phyloP scores from a whole-genome alignment of 2,797 vertebrate genomes.

The Chelidonichthys spinosus region DNA sequence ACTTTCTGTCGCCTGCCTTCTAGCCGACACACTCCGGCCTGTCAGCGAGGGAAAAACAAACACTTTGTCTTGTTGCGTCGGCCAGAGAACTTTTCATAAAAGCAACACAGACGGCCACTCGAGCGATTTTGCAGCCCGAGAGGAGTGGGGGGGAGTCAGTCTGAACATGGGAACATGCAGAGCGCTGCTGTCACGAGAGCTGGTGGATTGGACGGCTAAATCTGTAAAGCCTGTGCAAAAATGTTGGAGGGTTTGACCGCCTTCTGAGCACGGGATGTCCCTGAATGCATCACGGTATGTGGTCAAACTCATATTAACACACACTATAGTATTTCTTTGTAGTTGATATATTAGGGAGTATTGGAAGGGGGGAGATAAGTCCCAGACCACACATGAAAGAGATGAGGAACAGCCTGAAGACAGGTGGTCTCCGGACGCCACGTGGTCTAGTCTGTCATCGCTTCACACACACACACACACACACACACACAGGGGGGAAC shows the following conservation, averaged over 20 bases:
- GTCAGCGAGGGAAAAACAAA: constrained; percentile 58
- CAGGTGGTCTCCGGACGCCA: constrained; percentile 80
- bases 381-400: constrained; percentile 66
- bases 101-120: constrained; percentile 45
- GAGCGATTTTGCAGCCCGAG: constrained; percentile 55
- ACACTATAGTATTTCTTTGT: background rate
- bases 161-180: constrained; percentile 37
- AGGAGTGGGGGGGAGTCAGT: constrained; percentile 36
- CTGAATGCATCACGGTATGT: constrained; percentile 23
- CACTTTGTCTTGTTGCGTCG: constrained; percentile 63
- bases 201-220: constrained; percentile 19
- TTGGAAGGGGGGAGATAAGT: background rate
- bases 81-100: constrained; percentile 62
- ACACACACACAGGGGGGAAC: constrained; percentile 32
- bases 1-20: constrained; percentile 35
- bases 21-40: constrained; percentile 52
- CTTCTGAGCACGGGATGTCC: constrained; percentile 16
- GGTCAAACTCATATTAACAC: constrained; percentile 13
- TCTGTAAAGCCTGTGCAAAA: constrained; percentile 11
- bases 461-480: constrained; percentile 47
- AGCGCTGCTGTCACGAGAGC: constrained; percentile 28
- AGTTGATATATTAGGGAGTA: background rate
- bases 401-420: constrained; percentile 65
- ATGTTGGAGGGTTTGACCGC: constrained; percentile 3
- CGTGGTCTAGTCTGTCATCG: constrained; percentile 44